Evolutionary conservation across 2,888 invertebrate species (phyloP), one percentile per base, ranked within the genome.

Genomic region (Nemoura dubitans): DNA sequence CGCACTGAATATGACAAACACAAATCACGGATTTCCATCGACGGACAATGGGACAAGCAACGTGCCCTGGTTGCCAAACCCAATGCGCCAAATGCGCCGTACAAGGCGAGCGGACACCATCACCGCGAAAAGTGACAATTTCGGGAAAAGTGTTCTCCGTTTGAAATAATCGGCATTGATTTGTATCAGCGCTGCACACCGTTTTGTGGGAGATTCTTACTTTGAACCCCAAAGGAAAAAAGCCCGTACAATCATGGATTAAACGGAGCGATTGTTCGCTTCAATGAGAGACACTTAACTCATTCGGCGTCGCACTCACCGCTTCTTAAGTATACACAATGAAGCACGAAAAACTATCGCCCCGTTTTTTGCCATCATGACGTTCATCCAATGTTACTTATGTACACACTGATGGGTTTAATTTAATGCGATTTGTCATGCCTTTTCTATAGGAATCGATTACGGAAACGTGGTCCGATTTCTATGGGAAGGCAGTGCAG

Each of bases 391-490:
- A 59, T 59, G 27, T 84, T 84, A 84, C 84, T 59, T 84, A 84
- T 76, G 84, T 27, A 84, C 28, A 76, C 84, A 83, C 83, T 83
- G 83, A 83, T 42, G 83, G 30, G 83, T 42, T 36, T 83, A 76
- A 84, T 42, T 36, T 83, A 76, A 84, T 84, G 84, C 76, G 76
- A 84, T 84, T 84, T 76, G 84, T 84, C 84, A 84, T 30, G 29
- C 59, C 26, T 84, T 76, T 84, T 84, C 84, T 84, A 84, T 84
- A 76, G 16, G 84, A 84, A 84, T 84, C 84, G 84, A 84, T 84
- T 84, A 84, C 42, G 84, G 76, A 84, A 84, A 84, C 84, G 84
- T 84, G 84, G 84, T 84, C 28, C 76, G 59, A 84, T 84, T 84
- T 84, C 84, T 76, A 84, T 84, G 84, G 84, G 84, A 84, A 84